phyloP scores from a whole-genome alignment of 2,113 vertebrate genomes.

The Rhinoderma darwinii region DNA sequence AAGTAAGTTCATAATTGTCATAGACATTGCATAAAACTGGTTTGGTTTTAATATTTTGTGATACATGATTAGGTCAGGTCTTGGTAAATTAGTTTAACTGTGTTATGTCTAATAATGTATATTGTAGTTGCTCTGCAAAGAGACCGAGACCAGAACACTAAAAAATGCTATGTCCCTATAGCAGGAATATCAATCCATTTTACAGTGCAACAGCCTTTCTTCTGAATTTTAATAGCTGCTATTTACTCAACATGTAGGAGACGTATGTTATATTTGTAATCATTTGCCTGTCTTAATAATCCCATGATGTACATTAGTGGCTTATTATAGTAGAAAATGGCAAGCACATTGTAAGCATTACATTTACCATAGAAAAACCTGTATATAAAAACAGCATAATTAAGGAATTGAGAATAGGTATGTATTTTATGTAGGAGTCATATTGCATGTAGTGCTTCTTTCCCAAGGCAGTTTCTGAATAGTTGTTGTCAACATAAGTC shows the following conservation, averaged over 20 bases:
- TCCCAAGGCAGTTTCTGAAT: not conserved
- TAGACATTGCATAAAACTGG: too few relatives aligned
- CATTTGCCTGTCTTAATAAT: not conserved
- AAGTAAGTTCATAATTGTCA: too few relatives aligned
- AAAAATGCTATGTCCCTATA: not conserved
- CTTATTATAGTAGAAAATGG: not conserved
- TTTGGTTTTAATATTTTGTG: not conserved
- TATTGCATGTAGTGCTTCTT: not conserved
- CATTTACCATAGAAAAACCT: not conserved
- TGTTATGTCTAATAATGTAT: too few relatives aligned
- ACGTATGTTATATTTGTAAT: not conserved
- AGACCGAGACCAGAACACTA: not conserved
- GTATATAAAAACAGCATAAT: not conserved
- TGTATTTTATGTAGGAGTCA: slow-evolving; percentile 2
- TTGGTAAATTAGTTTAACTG: too few relatives aligned
- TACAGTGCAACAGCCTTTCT: not conserved
- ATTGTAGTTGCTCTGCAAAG: too few relatives aligned
- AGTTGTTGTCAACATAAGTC: not conserved
- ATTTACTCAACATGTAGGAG: not conserved
- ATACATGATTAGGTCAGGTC: not conserved
- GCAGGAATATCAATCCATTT: not conserved
- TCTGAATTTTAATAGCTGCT: not conserved
- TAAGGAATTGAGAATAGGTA: not conserved
- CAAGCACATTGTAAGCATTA: not conserved
- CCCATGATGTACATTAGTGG: not conserved